phyloP scores from a whole-genome alignment of 2,113 vertebrate genomes.

The Corapipo altera region DNA sequence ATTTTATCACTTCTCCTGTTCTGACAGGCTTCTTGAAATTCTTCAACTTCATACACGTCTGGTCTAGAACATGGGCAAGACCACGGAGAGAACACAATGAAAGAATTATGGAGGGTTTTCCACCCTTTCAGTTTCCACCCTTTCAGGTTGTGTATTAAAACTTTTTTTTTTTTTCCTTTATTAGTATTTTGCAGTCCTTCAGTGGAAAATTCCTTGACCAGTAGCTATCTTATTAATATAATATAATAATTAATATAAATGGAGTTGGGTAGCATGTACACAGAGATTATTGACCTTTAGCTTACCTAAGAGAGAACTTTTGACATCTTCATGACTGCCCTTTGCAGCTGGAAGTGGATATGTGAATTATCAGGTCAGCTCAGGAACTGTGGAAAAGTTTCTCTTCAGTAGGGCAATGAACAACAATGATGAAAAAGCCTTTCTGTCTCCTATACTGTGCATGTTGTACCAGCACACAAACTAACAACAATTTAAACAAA shows the following conservation, averaged over 20 bases:
- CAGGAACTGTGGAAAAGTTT: neutral
- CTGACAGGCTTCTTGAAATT: neutral
- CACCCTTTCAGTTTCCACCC: neutral
- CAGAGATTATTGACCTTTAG: neutral
- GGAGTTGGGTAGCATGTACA: accelerated
- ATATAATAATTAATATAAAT: neutral
- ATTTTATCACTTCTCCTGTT: neutral
- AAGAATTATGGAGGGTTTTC: neutral
- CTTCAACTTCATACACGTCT: accelerated
- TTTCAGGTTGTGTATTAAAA: neutral
- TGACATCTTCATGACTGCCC: neutral
- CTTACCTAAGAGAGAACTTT: neutral
- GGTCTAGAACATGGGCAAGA: neutral
- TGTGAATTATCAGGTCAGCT: neutral
- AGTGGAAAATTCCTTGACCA: neutral
- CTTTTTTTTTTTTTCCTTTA: neutral
- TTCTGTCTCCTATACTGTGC: neutral
- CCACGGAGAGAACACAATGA: neutral
- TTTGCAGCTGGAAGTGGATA: neutral
- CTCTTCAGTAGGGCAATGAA: neutral
- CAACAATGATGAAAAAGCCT: neutral
- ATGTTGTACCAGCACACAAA: neutral
- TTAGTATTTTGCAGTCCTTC: neutral
- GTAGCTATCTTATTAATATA: neutral
- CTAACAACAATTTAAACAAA: neutral